Base-by-base conservation (phyloP, 2,113 vertebrate species). In the Lophotis ruficrista region DNA sequence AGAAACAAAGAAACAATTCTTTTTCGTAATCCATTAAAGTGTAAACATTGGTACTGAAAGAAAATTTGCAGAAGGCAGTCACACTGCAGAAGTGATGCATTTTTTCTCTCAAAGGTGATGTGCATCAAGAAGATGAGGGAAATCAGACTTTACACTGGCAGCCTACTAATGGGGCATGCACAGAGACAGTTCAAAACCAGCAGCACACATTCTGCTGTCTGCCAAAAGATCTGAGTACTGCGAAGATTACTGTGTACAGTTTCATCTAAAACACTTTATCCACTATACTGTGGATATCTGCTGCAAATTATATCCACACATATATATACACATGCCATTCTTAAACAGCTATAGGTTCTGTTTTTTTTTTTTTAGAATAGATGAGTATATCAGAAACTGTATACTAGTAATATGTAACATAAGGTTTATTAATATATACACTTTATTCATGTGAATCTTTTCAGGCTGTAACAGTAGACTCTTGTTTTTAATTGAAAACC, bases 131-230 rank as follows among this genome's bases (percentile, higher is more conserved):
- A 88, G 89, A 90, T 71, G 90, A 88, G 83, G 53, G 77, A 41
- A 79, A 92, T 96, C 87, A 92, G 91, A 92, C 47, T 93, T 90
- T 78, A 75, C 73, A 81, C 71, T 97, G 96, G 95, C 96, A 97
- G 75, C 47, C 47, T 91, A 89, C 91, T 80, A 94, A 90, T 89
- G 50, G 97, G 94, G 97, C 91, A 68, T 24, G 80, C 86, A 97
- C 87, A 95, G 87, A 97, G 96, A 94, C 89, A 90, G 89, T 76
- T 87, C 57, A 58, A 95, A 95, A 79, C 77, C 89, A 96, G 85
- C 65, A 95, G 78, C 78, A 79, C 35, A 94, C 92, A 87, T 80
- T 93, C 93, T 91, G 90, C 93, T 90, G 38, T 25, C 75, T 97
- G 96, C 80, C 90, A 96, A 89, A 89, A 89, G 88, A 96, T 89